Base-by-base conservation (phyloP, 2,888 invertebrate species). In the Drosophila tripunctata region DNA sequence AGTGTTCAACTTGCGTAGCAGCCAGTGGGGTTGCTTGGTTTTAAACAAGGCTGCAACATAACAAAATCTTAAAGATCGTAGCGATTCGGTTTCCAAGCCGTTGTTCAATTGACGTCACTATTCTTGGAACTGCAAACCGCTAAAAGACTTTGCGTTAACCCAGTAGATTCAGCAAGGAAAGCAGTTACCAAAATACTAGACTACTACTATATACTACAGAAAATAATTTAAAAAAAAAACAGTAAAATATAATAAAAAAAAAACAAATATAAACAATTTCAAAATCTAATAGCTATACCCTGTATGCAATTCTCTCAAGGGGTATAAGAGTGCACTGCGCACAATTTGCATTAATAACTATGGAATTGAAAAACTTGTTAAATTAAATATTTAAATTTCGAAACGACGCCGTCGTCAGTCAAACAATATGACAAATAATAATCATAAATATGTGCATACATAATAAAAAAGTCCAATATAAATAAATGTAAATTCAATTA, bases 331-430 rank as follows among this genome's bases (percentile, higher is more conserved):
- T 45, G 22, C 33, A 6, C 31, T 15, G 45, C 8, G 12, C 5
- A 52, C 67, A 76, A 81, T 76, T 79, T 78, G 78, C 78, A 82
- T 78, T 67, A 77, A 57, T 77, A 79, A 81, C 79, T 85, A 67
- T n/a, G n/a, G n/a, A 82, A 85, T 85, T 82, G 75, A 70, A 82
- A 70, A 85, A 82, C 82, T 79, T 84, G 79, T 73, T 79, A 78
- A 78, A 85, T 84, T 65, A 81, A 79, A 85, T 82, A 82, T 82
- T 81, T 75, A 77, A 84, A 77, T 81, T 70, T 56, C 17, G 24
- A 38, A 36, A 50, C 50, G 66, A 58, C 47, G 51, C 57, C 27
- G 69, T 33, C 52, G 45, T 63, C 61, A 56, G 40, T 66, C 61
- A 64, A 69, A 55, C 76, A 78, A 73, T 66, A 67, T 74, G 82